Conservation (phyloP, 2,888 invertebrate genomes). For the Cryptops parisi region DNA sequence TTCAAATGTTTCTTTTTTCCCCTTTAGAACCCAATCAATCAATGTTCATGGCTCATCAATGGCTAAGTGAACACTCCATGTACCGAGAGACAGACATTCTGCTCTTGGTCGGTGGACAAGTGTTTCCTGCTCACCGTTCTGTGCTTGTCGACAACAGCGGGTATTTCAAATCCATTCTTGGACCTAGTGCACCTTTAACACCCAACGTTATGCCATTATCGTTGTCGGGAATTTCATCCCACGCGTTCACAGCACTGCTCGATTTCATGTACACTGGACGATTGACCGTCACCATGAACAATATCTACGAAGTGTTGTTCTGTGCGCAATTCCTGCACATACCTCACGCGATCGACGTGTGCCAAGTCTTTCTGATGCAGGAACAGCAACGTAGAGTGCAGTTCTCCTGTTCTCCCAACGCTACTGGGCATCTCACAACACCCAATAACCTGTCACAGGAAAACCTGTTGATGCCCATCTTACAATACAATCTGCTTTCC, state of each 20-base stretch:
- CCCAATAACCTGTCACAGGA: too few relatives aligned
- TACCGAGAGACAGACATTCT: slow-evolving; percentile 46
- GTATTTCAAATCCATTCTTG: slow-evolving; percentile 36
- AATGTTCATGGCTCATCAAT: too few relatives aligned
- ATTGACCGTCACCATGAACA: slow-evolving; percentile 49
- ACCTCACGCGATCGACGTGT: slow-evolving; percentile 48
- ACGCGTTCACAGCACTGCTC: slow-evolving; percentile 47
- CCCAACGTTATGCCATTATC: slow-evolving; percentile 15
- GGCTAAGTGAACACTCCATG: too few relatives aligned
- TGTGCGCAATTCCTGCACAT: slow-evolving; percentile 58
- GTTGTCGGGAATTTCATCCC: slow-evolving; percentile 25
- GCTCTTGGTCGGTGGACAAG: slow-evolving; percentile 41
- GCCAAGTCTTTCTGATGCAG: slow-evolving; percentile 29
- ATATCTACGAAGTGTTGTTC: slow-evolving; percentile 46
- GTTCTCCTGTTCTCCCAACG: neutral
- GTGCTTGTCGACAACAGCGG: slow-evolving; percentile 53
- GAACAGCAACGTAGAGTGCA: slow-evolving; percentile 27
- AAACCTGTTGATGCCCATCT: neutral
- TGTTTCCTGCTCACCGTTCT: slow-evolving; percentile 49
- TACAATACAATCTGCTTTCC: slow-evolving; percentile 37
- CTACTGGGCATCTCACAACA: too few relatives aligned
- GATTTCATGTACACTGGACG: slow-evolving; percentile 62
- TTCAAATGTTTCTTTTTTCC: too few relatives aligned
- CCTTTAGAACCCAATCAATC: too few relatives aligned
- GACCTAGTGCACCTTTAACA: neutral